A percentile compares a stretch with the other conserved stretches of the same genome.
Conservation (phyloP, 53 echinoderm and acorn worm species). For the Temnopleurus reevesii region DNA sequence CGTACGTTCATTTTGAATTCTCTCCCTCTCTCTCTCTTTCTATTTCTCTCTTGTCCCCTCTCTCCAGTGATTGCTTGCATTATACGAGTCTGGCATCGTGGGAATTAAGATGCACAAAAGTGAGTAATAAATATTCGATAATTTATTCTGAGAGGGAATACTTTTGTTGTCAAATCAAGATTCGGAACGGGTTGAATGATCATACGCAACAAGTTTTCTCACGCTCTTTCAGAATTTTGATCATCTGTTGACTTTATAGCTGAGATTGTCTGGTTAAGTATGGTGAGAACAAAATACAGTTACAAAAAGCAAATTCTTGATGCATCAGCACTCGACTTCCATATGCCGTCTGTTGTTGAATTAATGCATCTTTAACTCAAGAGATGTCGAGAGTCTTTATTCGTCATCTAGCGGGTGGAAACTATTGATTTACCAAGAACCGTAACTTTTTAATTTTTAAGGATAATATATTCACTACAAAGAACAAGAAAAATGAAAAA, state of each 20-base stretch:
- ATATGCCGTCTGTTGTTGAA: constrained; percentile 14
- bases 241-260: constrained; percentile 19
- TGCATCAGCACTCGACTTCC: constrained; percentile 10
- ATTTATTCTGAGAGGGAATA: neutral
- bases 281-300: neutral
- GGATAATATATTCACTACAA: too few species aligned
- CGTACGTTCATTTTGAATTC: neutral
- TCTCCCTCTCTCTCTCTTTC: neutral
- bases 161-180: constrained; percentile 18
- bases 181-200: neutral
- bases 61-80: neutral
- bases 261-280: neutral
- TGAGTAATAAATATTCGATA: constrained; percentile 40
- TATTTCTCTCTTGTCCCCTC: neutral
- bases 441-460: too few species aligned
- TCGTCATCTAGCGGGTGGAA: too few species aligned
- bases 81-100: neutral
- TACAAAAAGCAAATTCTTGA: neutral
- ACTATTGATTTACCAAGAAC: too few species aligned
- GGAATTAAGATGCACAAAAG: constrained; percentile 49
- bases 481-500: too few species aligned
- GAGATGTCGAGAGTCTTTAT: too few species aligned
- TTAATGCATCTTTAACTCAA: constrained; percentile 14
- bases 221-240: constrained; percentile 7
- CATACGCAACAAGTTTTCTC: neutral